Conservation (phyloP, 2,888 invertebrate species). For the Papilio demoleus region DNA sequence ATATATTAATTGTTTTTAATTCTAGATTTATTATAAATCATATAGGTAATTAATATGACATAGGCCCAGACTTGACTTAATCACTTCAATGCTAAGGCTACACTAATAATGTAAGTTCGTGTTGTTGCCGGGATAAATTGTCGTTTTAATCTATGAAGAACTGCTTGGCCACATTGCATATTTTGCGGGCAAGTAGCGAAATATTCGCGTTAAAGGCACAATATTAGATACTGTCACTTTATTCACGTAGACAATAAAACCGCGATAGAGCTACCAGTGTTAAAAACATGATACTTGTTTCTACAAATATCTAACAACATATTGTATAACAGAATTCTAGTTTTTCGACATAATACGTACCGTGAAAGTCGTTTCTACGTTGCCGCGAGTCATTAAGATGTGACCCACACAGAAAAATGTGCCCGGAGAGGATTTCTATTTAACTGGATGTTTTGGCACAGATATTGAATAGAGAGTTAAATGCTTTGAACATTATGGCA, state of each 20-base stretch:
- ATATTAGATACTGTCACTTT: no score
- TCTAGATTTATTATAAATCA: no score
- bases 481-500: conserved; percentile 2
- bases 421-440: conserved; percentile 32
- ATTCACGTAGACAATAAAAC: background rate
- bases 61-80: no score
- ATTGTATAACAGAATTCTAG: conserved; percentile 39
- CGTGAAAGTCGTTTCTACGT: conserved; percentile 39
- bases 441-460: conserved; percentile 35
- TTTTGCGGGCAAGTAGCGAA: no score
- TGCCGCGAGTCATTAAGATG: conserved; percentile 28
- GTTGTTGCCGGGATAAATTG: no score
- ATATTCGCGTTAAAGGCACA: no score
- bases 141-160: no score
- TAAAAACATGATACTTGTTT: conserved; percentile 12
- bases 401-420: conserved; percentile 41
- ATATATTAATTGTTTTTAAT: no score
- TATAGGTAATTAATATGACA: no score
- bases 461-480: conserved; percentile 11
- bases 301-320: conserved; percentile 14
- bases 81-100: no score
- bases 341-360: conserved; percentile 33
- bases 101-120: no score
- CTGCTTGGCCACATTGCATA: no score
- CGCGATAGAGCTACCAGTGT: background rate